A percentile compares a stretch with the other conserved stretches of the same genome.
Conservation (phyloP, 2,797 vertebrate genomes). For the Pteronotus mesoamericanus region DNA sequence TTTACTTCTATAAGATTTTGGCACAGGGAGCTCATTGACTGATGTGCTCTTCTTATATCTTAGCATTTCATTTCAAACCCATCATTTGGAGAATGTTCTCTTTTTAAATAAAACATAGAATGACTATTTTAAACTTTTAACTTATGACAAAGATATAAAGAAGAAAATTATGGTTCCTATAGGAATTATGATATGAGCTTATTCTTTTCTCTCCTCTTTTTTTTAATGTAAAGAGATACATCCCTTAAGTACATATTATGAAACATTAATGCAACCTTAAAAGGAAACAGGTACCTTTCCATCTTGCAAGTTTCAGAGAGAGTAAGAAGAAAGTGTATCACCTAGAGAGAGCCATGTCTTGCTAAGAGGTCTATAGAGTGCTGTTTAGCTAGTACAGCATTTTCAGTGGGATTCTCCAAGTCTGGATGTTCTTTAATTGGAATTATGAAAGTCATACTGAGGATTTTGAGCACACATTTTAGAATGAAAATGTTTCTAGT, state of each 20-base stretch:
- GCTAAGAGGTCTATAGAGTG: background rate
- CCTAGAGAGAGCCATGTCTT: background rate
- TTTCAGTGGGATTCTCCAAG: background rate
- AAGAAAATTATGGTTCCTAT: background rate
- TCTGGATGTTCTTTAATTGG: background rate
- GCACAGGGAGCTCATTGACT: background rate
- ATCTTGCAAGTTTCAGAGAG: background rate
- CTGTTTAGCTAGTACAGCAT: background rate
- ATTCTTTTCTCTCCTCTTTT: background rate
- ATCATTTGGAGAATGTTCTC: background rate
- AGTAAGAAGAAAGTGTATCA: background rate
- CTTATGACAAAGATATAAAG: background rate
- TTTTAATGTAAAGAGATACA: background rate
- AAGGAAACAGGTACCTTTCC: background rate
- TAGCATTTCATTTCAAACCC: conserved; percentile 34
- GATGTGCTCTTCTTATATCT: background rate
- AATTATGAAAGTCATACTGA: background rate
- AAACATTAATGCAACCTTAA: background rate
- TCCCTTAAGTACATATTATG: background rate
- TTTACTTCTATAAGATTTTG: background rate
- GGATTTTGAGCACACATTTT: background rate
- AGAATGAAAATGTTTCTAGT: background rate
- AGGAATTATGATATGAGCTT: background rate
- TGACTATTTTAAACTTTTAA: background rate
- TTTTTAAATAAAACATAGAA: background rate